phyloP scores from a whole-genome alignment of 2,113 vertebrate species.

The Coreoperca whiteheadi region DNA sequence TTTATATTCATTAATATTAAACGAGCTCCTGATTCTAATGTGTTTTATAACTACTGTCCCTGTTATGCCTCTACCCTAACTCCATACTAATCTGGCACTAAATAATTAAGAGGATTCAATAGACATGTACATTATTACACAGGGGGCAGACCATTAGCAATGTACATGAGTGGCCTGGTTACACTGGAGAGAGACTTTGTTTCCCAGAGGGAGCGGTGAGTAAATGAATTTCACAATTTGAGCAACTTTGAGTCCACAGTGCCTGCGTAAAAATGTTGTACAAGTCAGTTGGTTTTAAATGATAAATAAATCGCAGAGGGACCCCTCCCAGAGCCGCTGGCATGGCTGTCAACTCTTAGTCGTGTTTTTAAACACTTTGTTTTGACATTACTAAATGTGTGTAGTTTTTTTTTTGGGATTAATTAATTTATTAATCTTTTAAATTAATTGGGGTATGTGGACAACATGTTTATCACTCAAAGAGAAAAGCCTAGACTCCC shows the following conservation, averaged over 20 bases:
- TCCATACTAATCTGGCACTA: slow-evolving; percentile 56
- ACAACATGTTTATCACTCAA: too few species aligned
- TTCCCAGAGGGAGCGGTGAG: slow-evolving; percentile 30
- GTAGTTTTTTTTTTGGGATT: too few species aligned
- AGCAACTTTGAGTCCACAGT: slow-evolving; percentile 26
- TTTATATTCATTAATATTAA: slow-evolving; percentile 70
- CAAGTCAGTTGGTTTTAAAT: slow-evolving; percentile 35
- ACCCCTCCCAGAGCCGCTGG: background rate
- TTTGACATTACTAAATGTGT: too few species aligned
- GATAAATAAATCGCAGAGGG: slow-evolving; percentile 31
- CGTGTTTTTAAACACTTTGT: too few species aligned
- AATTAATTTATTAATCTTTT: too few species aligned
- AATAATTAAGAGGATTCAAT: slow-evolving; percentile 69
- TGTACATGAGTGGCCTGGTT: slow-evolving; percentile 54
- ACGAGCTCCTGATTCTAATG: slow-evolving; percentile 45
- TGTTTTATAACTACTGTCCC: slow-evolving; percentile 40
- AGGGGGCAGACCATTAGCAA: slow-evolving; percentile 55
- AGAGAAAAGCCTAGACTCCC: too few species aligned
- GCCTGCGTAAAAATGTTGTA: slow-evolving; percentile 8
- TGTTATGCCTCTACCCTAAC: slow-evolving; percentile 28
- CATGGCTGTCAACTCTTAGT: too few species aligned
- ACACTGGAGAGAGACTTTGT: slow-evolving; percentile 38
- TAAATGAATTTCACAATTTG: slow-evolving; percentile 45
- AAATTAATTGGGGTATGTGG: too few species aligned
- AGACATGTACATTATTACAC: slow-evolving; percentile 56